A percentile compares a stretch with the other conserved stretches of the same genome.
phyloP scores from a whole-genome alignment of 2,113 vertebrate species.

The Acinonyx jubatus region DNA sequence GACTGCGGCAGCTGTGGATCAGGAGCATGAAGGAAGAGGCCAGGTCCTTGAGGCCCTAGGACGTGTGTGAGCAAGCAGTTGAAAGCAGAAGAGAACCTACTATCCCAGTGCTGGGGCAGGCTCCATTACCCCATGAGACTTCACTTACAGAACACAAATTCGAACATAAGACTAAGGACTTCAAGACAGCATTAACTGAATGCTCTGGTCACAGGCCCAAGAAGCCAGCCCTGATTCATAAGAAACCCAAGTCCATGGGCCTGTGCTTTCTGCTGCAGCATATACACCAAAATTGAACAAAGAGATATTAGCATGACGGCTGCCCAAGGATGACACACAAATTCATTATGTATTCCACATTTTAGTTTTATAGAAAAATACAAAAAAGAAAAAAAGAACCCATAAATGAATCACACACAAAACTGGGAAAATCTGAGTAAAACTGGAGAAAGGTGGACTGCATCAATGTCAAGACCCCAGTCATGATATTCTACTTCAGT shows the following conservation, averaged over 20 bases:
- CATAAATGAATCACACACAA: neutral
- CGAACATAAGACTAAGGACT: neutral
- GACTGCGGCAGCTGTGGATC: neutral
- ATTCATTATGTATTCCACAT: neutral
- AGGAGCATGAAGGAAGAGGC: neutral
- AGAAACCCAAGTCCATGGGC: neutral
- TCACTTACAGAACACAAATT: neutral
- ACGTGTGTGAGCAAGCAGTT: neutral
- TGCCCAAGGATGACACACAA: neutral
- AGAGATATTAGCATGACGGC: neutral
- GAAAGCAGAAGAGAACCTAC: neutral
- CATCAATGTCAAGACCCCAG: neutral
- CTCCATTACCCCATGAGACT: neutral
- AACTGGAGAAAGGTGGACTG: neutral
- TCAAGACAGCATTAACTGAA: neutral
- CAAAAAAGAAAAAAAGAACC: neutral
- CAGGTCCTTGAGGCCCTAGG: neutral
- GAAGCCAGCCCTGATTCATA: neutral
- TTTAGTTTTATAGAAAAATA: conserved; percentile 16
- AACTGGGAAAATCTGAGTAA: neutral
- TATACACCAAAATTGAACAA: neutral
- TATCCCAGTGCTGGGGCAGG: neutral
- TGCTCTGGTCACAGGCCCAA: neutral
- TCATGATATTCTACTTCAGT: neutral
- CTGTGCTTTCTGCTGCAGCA: neutral